Evolutionary conservation across 2,113 vertebrate genomes (phyloP).

Genomic region (Dromaius novaehollandiae): DNA sequence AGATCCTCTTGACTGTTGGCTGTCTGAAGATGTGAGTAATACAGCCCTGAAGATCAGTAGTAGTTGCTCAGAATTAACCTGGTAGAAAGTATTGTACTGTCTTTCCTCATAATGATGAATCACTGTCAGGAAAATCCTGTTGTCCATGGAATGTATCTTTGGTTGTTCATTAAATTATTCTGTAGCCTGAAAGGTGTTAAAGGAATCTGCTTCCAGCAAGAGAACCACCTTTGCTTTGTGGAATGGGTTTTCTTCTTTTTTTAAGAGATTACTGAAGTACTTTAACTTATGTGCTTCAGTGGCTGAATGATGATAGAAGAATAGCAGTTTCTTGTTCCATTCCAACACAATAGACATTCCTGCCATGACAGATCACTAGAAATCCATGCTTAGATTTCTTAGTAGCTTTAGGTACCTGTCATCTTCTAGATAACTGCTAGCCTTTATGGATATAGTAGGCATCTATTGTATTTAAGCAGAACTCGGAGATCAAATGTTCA

Average conservation of each 20-base stretch:
- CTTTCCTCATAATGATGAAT: not conserved
- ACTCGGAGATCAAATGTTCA: not conserved
- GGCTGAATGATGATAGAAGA: not conserved
- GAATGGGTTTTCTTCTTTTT: too few species aligned
- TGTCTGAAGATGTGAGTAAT: not conserved
- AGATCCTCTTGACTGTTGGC: not conserved
- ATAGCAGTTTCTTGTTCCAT: not conserved
- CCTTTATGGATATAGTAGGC: not conserved
- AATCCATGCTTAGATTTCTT: not conserved
- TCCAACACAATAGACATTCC: not conserved
- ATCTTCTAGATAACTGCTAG: not conserved
- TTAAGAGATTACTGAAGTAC: too few species aligned
- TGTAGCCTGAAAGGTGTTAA: not conserved
- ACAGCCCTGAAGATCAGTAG: not conserved
- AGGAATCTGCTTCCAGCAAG: not conserved
- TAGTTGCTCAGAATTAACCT: not conserved
- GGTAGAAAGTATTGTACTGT: not conserved
- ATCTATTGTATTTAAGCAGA: not conserved
- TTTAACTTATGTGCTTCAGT: too few species aligned
- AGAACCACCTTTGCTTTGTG: not conserved
- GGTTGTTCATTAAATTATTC: not conserved
- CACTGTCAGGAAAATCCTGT: not conserved
- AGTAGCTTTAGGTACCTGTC: not conserved
- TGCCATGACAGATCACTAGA: not conserved
- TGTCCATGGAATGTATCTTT: not conserved